Evolutionary conservation across 1,140 invertebrate species (phyloP), one percentile per base, ranked within the genome.

Genomic region (Gonatopus flavifemur): DNA sequence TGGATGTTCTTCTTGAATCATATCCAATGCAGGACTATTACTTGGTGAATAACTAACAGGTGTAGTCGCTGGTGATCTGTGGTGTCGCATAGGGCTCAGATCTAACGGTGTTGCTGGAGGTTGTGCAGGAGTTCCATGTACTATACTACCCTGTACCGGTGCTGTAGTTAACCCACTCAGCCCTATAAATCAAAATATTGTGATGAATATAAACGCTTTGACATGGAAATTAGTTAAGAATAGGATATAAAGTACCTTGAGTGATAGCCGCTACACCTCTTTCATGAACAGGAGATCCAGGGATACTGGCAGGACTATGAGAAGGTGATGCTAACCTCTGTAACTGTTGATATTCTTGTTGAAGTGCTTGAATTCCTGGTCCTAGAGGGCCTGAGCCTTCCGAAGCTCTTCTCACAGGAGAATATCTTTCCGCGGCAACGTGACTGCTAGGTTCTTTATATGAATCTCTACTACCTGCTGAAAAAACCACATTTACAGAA

Each of bases 331-430:
- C 77, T 46, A 82, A 58, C 58, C 80, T 80, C 69, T 87, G 85
- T 32, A 88, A 70, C 53, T 87, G 83, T 56, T 88, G 86, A 67
- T 87, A 86, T 69, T 89, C 88, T 62, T 89, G 86, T 51, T 89
- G 82, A 30, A 86, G 80, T 18, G 82, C 83, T 52, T 74, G 76
- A 62, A 75, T 85, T 43, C 79, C 84, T 72, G 71, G 83, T 67
- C 75, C 80, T 57, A 72, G 80, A 61, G 55, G 82, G 58, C 69
- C 82, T 0, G 81, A 84, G 22, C 87, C 89, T 77, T 94, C 94
- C 51, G 90, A 93, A 21, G 93, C 93, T 57, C 94, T 81, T 32
- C 94, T 82, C 10, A 95, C 93, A 1, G 92, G 93, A 50, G 90
- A 94, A 71, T 93, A 96, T 43, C 93, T 82, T 76, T 94, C 91